Percentiles rank a stretch among this genome's conserved stretches.
phyloP scores from a whole-genome alignment of 2,113 vertebrate genomes.

The Colius striatus region DNA sequence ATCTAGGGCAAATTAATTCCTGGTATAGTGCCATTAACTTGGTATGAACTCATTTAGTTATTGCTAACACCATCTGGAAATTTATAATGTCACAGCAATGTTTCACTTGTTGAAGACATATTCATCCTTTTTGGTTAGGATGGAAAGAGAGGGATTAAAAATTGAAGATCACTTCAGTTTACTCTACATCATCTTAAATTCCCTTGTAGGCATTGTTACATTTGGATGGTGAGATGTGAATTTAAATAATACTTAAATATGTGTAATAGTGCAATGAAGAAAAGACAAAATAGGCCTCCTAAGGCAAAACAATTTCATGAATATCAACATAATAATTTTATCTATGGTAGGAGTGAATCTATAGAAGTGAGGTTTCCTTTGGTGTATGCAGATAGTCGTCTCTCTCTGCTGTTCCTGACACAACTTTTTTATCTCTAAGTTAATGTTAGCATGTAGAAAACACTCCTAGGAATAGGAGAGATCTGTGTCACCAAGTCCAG shows the following conservation, averaged over 20 bases:
- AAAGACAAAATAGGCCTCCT: not conserved
- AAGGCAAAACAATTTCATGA: not conserved
- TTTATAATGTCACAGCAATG: slow-evolving; percentile 17
- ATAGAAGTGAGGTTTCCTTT: not conserved
- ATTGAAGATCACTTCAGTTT: slow-evolving; percentile 19
- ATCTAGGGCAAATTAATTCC: not conserved
- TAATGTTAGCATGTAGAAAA: not conserved
- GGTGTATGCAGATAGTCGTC: not conserved
- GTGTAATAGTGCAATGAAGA: not conserved
- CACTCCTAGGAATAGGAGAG: not conserved
- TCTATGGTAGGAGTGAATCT: not conserved
- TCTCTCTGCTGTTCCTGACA: not conserved
- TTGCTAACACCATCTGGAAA: slow-evolving; percentile 47
- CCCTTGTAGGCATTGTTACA: not conserved
- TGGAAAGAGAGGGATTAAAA: slow-evolving; percentile 27
- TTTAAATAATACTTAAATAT: slow-evolving; percentile 58
- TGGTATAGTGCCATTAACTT: not conserved
- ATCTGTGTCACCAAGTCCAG: not conserved
- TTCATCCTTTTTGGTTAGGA: slow-evolving; percentile 24
- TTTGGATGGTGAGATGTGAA: not conserved
- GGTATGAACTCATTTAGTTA: slow-evolving; percentile 24
- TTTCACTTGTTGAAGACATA: slow-evolving; percentile 17
- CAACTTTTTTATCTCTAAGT: not conserved
- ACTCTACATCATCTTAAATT: slow-evolving; percentile 19
- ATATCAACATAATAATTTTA: not conserved